A percentile compares a stretch with the other conserved stretches of the same genome.
These are phyloP conservation scores for Sceloporus tristichus DNA, from an alignment of 2,113 vertebrate genomes.

Conservation along the genomic window DNA sequence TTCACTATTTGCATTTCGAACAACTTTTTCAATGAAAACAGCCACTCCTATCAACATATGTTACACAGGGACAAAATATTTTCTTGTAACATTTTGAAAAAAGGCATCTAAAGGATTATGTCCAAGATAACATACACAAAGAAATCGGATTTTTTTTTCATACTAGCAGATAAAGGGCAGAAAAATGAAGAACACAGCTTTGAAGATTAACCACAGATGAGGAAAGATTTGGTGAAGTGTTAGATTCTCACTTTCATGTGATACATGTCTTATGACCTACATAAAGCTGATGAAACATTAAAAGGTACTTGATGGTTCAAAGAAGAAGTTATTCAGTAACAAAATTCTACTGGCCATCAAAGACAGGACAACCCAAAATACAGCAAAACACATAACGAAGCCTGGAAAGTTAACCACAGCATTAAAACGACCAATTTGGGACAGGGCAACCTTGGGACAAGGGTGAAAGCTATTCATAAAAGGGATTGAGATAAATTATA, in stretches of 20 bases:
- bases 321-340: neutral
- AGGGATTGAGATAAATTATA: neutral
- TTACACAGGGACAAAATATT: neutral
- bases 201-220: neutral
- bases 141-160: neutral
- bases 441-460: neutral
- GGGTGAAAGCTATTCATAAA: neutral
- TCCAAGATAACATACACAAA: neutral
- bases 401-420: neutral
- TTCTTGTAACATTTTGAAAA: neutral
- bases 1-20: neutral
- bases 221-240: neutral
- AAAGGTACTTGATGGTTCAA: neutral
- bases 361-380: neutral
- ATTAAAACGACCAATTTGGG: neutral
- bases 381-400: neutral
- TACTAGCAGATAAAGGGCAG: neutral
- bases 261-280: neutral
- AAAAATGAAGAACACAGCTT: neutral
- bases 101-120: neutral
- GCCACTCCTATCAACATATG: constrained; percentile 14
- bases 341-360: neutral
- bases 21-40: neutral
- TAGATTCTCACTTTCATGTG: neutral
- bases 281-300: neutral